These are phyloP conservation scores for Heliconius erato DNA, from an alignment of 2,888 invertebrate species.

Conservation along the genomic window DNA sequence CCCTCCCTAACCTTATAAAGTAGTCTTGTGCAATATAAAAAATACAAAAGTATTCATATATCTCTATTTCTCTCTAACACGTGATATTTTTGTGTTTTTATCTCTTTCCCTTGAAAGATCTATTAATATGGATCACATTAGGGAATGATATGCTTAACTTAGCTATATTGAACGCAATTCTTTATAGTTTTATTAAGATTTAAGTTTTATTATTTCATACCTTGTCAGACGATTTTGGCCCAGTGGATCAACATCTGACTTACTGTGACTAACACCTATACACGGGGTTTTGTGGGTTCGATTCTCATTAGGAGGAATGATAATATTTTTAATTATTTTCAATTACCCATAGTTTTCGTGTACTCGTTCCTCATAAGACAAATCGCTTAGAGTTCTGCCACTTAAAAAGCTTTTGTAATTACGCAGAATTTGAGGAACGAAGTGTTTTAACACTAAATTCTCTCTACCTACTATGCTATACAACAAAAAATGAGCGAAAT, in stretches of 20 bases:
- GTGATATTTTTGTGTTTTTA: background rate
- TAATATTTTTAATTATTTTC: no score
- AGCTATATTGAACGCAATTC: background rate
- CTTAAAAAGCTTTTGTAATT: no score
- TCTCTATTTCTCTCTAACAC: background rate
- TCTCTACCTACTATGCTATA: background rate
- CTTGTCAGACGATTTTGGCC: no score
- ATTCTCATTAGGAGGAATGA: no score
- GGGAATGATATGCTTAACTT: background rate
- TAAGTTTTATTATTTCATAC: no score
- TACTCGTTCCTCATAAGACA: no score
- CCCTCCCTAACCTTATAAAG: constrained; percentile 1
- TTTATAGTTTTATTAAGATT: background rate
- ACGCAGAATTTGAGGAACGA: background rate
- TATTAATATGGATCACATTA: background rate
- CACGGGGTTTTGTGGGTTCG: no score
- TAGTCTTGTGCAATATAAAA: constrained; percentile 1
- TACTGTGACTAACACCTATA: no score
- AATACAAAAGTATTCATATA: background rate
- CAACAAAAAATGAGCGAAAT: background rate
- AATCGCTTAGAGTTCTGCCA: no score
- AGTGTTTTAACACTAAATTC: background rate
- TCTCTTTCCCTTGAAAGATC: background rate
- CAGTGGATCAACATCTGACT: no score
- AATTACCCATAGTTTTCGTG: no score